Evolutionary conservation across 1,140 invertebrate species (phyloP), one percentile per base, ranked within the genome.

Genomic region (Drosophila bocki): DNA sequence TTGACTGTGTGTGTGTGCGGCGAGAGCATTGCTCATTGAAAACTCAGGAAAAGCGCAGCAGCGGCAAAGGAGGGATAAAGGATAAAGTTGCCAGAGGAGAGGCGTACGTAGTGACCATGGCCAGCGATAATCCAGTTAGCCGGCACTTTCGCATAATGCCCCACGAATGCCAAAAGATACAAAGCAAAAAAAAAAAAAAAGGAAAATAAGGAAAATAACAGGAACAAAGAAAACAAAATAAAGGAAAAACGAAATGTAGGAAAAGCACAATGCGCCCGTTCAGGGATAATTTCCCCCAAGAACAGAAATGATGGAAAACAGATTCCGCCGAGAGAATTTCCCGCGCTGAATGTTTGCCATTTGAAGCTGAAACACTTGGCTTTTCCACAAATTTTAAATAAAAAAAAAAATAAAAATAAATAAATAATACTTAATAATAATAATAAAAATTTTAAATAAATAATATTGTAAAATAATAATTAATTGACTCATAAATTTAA

Each of bases 61-160:
- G 53, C 17, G 13, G 11, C 26, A 48, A 8, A 33, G 35, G 12
- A 17, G 13, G 48, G 48, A 17, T 17, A 33, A 51, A 39, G 65
- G 41, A 48, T 29, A 54, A 39, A 56, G 53, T 39, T 59, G 41
- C 60, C 35, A 44, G 35, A 15, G 37, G 47, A 22, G 1, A 15
- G 15, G 53, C 35, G 26, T 2, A 6, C 26, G 35, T 37, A 74
- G 44, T 61, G 48, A 45, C 53, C 48, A 60, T 50, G 54, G 61
- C 41, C 64, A 42, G 67, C 50, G 60, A 78, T 85, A 85, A 85
- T 85, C 78, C 75, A 85, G 74, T 85, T 85, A 85, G 61, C 57
- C 74, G 37, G 50, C 51, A 75, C 67, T 75, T 78, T 85, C 80
- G 63, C 82, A 74, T 85, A 78, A 75, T 85, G 78, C 74, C 47